Evolutionary conservation across 2,888 invertebrate species (phyloP), one percentile per base, ranked within the genome.

Genomic region (Trichopoda pennipes): DNA sequence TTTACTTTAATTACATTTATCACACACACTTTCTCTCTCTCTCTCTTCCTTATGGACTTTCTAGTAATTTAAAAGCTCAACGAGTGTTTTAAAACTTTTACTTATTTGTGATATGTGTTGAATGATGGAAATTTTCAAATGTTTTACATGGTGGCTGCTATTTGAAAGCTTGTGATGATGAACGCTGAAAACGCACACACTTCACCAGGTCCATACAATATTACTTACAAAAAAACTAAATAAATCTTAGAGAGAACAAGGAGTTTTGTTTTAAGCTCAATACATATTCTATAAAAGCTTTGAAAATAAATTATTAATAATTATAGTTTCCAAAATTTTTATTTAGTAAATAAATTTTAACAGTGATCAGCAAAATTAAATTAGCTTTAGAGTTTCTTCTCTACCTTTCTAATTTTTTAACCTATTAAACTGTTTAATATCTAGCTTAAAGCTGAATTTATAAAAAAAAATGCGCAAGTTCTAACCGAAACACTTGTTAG

Each of bases 121-220:
- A 77, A 72, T 73, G 77, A 81, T 72, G 66, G 47, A 61, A 72
- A 72, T 58, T 69, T 73, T 76, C 7, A 47, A 74, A 75, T 68
- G 44, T 55, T 56, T 70, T 35, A 72, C 16, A 55, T 60, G 47
- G 19, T 53, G 21, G 47, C 51, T 66, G 23, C 21, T 32, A 21
- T 44, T 58, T 28, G 44, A 42, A 21, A 47, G 19, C 17, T 16
- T 47, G 6, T 70, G 70, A 21, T 66, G 58, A 64, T 70, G 14
- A 53, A 64, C 28, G 58, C 55, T 17, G 32, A 14, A 14, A 60
- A 19, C 51, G 68, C 69, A 58, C 44, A 63, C 61, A 44, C 55
- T 69, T 78, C 47, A 68, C 74, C 47, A 64, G 66, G 58, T 74
- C 58, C 60, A 55, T 61, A 51, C n/a, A 51, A 4, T 51, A 60